Conservation (phyloP, 2,888 invertebrate species). For the Drosophila infuscata region DNA sequence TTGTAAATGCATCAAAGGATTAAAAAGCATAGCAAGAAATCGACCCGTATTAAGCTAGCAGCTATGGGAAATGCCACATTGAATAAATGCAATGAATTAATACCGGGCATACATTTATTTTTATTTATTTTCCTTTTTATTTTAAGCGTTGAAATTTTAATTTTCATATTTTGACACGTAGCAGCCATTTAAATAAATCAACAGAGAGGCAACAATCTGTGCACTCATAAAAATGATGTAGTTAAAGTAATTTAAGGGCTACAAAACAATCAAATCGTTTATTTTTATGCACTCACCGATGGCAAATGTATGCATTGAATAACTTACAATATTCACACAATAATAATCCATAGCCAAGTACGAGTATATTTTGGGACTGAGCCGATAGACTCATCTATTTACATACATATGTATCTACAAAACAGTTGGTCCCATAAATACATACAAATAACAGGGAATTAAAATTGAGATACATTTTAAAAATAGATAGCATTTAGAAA, state of each 20-base stretch:
- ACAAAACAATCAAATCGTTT: constrained; percentile 34
- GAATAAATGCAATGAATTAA: constrained; percentile 57
- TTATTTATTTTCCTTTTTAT: constrained; percentile 7
- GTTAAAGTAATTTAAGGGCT: constrained; percentile 19
- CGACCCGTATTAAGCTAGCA: constrained; percentile 38
- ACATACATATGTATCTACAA: constrained; percentile 5
- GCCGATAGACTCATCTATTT: constrained; percentile 13
- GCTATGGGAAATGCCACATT: constrained; percentile 42
- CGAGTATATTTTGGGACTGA: constrained; percentile 59
- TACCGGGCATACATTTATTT: constrained; percentile 26
- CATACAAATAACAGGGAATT: constrained; percentile 7
- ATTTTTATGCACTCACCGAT: constrained; percentile 34
- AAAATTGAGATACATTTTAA: background rate
- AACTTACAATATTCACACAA: constrained; percentile 57
- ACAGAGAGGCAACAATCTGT: constrained; percentile 24
- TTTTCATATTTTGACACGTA: constrained; percentile 74
- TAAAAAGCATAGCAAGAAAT: constrained; percentile 12
- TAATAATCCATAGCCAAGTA: constrained; percentile 57
- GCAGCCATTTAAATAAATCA: constrained; percentile 54
- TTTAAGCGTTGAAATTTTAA: constrained; percentile 53
- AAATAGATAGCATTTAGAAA: background rate
- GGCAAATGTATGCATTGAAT: constrained; percentile 41
- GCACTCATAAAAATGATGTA: constrained; percentile 23
- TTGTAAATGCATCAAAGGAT: constrained; percentile 26
- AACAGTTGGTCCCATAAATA: constrained; percentile 31